Evolutionary conservation across 1,140 invertebrate genomes (phyloP).

Genomic region (Hylaeus volcanicus): DNA sequence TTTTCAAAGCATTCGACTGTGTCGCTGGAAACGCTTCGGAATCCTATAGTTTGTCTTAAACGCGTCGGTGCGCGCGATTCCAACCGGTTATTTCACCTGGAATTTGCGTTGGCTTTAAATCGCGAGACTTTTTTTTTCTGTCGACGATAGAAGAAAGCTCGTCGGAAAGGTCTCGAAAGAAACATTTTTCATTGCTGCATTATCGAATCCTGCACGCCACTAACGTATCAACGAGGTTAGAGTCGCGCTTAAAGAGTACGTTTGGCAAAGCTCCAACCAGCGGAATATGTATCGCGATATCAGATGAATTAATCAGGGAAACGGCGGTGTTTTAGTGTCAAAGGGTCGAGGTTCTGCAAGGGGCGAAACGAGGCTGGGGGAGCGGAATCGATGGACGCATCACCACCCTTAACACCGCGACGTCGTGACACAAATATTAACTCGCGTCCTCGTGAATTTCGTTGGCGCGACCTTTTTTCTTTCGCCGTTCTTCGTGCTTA

Average conservation of each 20-base stretch:
- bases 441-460: background rate
- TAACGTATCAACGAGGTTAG: too few species aligned
- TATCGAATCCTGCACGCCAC: too few species aligned
- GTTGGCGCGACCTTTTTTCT: background rate
- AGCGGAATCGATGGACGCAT: background rate
- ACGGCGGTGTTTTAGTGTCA: background rate
- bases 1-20: background rate
- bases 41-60: background rate
- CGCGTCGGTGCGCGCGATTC: too few species aligned
- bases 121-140: too few species aligned
- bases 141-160: too few species aligned
- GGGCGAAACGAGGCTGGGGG: too few species aligned
- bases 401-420: background rate
- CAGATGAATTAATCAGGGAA: constrained; percentile 1
- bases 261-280: constrained; percentile 7
- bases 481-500: constrained; percentile 2
- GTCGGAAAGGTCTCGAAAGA: too few species aligned
- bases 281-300: constrained; percentile 11
- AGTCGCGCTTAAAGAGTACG: background rate
- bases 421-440: constrained; percentile 17
- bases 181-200: too few species aligned
- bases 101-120: too few species aligned
- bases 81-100: too few species aligned
- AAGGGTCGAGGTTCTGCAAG: background rate
- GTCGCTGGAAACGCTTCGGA: background rate